These are phyloP conservation scores for Acronicta alni DNA, from an alignment of 2,888 invertebrate genomes.

Conservation along the genomic window DNA sequence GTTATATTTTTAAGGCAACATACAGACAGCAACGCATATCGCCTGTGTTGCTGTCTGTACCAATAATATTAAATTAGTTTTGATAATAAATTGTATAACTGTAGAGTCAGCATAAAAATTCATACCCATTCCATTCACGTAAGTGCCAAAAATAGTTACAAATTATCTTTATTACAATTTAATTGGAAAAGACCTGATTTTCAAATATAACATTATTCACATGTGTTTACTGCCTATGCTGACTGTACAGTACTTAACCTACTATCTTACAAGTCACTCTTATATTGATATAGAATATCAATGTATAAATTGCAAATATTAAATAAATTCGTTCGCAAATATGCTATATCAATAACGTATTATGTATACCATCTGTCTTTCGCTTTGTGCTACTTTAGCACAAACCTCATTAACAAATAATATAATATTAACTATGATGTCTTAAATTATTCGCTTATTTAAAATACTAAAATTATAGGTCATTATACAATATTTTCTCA, in stretches of 20 bases:
- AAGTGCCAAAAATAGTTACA: not conserved
- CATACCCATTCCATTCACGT: not conserved
- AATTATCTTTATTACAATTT: no score
- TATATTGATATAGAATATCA: constrained; percentile 1
- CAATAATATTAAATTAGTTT: constrained; percentile 28
- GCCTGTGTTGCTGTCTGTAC: constrained; percentile 30
- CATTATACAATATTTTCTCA: no score
- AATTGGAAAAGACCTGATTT: no score
- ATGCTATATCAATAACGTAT: constrained; percentile 2
- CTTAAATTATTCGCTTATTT: no score
- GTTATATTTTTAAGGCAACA: constrained; percentile 41
- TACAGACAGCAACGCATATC: constrained; percentile 20
- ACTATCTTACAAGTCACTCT: constrained; percentile 22
- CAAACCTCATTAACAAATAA: constrained; percentile 19
- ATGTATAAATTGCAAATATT: constrained; percentile 1
- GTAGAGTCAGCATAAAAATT: constrained; percentile 27
- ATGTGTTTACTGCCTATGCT: constrained; percentile 3
- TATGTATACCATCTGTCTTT: constrained; percentile 2
- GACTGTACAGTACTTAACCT: constrained; percentile 18
- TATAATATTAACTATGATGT: not conserved
- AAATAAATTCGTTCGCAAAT: constrained; percentile 19
- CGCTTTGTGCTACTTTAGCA: constrained; percentile 11
- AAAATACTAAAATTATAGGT: no score
- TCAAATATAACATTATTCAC: no score
- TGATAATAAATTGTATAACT: constrained; percentile 8